Percentiles rank a stretch among this genome's conserved stretches.
phyloP scores from a whole-genome alignment of 2,797 vertebrate species.

The Tapera naevia region DNA sequence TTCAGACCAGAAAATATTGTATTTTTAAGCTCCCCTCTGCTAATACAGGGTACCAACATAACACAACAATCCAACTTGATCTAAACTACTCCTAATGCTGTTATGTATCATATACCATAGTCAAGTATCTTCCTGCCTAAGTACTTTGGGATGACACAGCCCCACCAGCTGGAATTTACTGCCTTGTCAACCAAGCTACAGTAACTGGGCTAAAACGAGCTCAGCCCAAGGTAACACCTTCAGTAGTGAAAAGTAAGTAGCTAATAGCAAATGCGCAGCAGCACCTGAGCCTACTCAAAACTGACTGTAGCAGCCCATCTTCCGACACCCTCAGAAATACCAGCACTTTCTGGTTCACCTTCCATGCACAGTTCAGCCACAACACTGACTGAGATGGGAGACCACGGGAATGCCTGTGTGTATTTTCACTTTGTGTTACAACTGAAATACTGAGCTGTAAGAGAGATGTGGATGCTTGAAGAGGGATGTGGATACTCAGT shows the following conservation, averaged over 20 bases:
- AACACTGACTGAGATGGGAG: background rate
- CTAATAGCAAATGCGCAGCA: background rate
- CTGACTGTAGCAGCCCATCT: background rate
- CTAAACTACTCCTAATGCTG: background rate
- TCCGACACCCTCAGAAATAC: background rate
- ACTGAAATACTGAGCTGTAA: background rate
- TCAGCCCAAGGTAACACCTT: background rate
- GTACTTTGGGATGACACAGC: background rate
- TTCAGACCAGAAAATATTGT: background rate
- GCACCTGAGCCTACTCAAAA: background rate
- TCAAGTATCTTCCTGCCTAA: background rate
- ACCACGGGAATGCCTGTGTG: background rate
- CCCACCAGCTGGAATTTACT: background rate
- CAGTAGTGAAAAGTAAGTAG: background rate
- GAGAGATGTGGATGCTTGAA: too few relatives aligned
- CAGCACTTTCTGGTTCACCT: background rate
- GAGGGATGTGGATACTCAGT: too few relatives aligned
- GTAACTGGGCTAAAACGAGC: background rate
- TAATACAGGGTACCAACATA: background rate
- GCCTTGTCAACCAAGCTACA: background rate
- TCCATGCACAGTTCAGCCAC: background rate
- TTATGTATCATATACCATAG: background rate
- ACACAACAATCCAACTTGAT: background rate
- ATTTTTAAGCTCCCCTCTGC: background rate
- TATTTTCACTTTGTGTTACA: background rate